phyloP scores from a whole-genome alignment of 2,888 invertebrate species.

The Dasysyrphus albostriatus region DNA sequence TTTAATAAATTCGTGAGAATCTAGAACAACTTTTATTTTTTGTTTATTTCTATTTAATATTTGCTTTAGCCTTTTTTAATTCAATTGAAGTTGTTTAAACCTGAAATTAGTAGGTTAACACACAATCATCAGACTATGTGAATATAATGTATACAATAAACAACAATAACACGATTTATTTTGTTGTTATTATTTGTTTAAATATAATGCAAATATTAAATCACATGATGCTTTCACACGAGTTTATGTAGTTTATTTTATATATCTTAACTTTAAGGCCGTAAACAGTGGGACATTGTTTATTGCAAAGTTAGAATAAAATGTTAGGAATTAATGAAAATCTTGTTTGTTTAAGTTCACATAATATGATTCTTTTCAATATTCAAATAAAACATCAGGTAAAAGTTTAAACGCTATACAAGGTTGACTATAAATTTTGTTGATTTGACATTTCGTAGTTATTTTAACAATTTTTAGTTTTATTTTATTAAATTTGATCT shows the following conservation, averaged over 20 bases:
- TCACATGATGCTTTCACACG: constrained; percentile 44
- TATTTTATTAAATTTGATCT: too few species aligned
- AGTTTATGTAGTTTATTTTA: neutral
- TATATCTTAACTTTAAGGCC: neutral
- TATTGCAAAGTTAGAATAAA: neutral
- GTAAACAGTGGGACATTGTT: neutral
- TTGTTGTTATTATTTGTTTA: constrained; percentile 38
- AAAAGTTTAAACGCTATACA: too few species aligned
- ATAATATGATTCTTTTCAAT: too few species aligned
- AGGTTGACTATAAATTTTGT: too few species aligned
- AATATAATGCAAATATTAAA: constrained; percentile 25
- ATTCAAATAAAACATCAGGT: too few species aligned
- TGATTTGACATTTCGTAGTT: too few species aligned
- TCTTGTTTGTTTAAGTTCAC: too few species aligned
- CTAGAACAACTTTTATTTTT: constrained; percentile 48
- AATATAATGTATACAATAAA: neutral
- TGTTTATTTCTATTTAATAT: neutral
- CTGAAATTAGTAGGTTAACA: constrained; percentile 56
- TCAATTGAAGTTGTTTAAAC: constrained; percentile 53
- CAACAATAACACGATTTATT: constrained; percentile 42
- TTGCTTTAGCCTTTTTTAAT: neutral
- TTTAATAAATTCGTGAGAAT: constrained; percentile 24
- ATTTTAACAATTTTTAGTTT: too few species aligned
- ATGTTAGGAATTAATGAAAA: too few species aligned
- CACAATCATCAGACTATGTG: neutral